Conservation (phyloP, 2,113 vertebrate genomes). For the Pitta sordida region DNA sequence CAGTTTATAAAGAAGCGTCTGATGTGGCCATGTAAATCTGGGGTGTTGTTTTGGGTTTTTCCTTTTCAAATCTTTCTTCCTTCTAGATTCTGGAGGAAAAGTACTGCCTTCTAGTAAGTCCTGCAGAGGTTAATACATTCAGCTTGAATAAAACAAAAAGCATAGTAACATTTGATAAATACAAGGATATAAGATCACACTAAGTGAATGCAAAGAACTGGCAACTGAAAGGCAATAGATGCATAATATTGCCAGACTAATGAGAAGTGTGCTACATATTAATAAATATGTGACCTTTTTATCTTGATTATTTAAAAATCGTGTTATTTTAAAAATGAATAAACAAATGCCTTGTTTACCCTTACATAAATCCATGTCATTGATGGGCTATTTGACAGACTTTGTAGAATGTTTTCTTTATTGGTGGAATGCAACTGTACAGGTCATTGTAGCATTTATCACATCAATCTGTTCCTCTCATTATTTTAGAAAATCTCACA, state of each 20-base stretch:
- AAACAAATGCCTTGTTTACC: constrained; percentile 15
- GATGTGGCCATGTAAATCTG: neutral
- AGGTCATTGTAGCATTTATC: neutral
- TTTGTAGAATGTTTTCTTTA: neutral
- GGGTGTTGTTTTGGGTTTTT: neutral
- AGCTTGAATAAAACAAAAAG: constrained; percentile 24
- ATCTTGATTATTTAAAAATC: constrained; percentile 63
- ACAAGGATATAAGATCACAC: neutral
- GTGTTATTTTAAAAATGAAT: constrained; percentile 59
- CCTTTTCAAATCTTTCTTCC: neutral
- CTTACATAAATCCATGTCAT: constrained; percentile 44
- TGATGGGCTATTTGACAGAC: neutral
- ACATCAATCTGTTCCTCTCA: neutral
- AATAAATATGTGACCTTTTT: constrained; percentile 69
- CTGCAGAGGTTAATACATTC: constrained; percentile 47
- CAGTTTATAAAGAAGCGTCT: neutral
- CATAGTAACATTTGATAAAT: constrained; percentile 16
- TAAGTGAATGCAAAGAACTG: constrained; percentile 13
- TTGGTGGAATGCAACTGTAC: neutral
- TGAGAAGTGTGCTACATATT: constrained; percentile 58
- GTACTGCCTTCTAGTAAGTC: neutral
- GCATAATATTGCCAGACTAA: constrained; percentile 54
- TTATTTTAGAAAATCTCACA: neutral
- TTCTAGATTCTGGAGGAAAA: neutral
- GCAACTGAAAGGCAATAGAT: constrained; percentile 42